Evolutionary conservation across 2,888 invertebrate genomes (phyloP), one percentile per base, ranked within the genome.

Genomic region (Epinotia ramella): DNA sequence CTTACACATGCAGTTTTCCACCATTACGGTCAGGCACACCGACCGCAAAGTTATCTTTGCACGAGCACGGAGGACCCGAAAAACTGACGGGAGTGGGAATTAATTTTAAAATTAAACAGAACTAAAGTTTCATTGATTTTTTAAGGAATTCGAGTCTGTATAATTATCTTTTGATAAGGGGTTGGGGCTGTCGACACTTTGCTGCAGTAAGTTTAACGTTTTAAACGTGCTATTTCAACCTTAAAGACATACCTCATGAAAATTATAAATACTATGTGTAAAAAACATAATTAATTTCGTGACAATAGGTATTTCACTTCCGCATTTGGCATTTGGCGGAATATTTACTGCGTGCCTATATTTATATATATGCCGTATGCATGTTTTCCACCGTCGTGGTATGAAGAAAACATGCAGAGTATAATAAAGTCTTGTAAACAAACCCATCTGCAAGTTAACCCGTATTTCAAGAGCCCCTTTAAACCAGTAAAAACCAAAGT

Each of bases 151-250:
- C 81, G 81, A 81, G 81, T 77, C 46, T 78, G 80, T 88, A 84
- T 88, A 88, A 89, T 90, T 90, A 90, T 84, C 77, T 80, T 83
- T 84, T 87, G 89, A 89, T 90, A 87, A 85, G 84, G 83, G 84
- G 86, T 87, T 86, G 86, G 84, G 81, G 83, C 88, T 90, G 90
- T 91, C 90, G 86, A 84, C 89, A 85, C 88, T 88, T 28, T 86
- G 57, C 11, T 44, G 20, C 3, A 16, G 57, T 66, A 33, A 6
- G 33, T 46, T 44, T 28, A 28, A 28, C 1, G 24, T 28, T 28
- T 28, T 53, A n/a, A 28, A 6, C 6, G n/a, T 24, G 13, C 11
- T 65, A 16, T 24, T 24, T 1, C 16, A 24, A 24, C 28, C 49
- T 46, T 18, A 20, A 57, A 57, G 57, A 20, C 57, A 57, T 6